A percentile compares a stretch with the other conserved stretches of the same genome.
Conservation (phyloP, 2,113 vertebrate species). For the Gadus chalcogrammus region DNA sequence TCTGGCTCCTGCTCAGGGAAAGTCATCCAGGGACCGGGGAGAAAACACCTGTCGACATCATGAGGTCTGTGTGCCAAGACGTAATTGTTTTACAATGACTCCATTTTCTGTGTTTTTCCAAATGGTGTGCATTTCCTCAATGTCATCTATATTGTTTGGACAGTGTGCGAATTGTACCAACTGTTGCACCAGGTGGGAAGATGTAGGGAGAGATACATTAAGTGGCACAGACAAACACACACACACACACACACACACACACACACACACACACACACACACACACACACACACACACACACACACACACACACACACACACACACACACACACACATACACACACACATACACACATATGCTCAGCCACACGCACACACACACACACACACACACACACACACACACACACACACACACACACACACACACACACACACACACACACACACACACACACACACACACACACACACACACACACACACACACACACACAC, state of each 20-base stretch:
- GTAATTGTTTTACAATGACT: too few species aligned
- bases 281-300: neutral
- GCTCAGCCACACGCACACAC: neutral
- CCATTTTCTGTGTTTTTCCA: too few species aligned
- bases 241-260: neutral
- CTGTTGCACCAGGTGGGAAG: too few species aligned
- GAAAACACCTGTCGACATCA: neutral
- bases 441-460: neutral
- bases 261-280: neutral
- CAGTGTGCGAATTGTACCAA: too few species aligned
- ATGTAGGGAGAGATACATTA: too few species aligned
- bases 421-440: neutral
- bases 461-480: neutral
- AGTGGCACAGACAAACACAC: conserved; percentile 5
- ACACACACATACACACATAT: neutral
- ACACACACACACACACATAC: neutral
- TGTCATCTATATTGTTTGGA: too few species aligned
- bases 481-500: neutral
- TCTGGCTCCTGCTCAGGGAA: conserved; percentile 24
- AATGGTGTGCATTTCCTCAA: too few species aligned
- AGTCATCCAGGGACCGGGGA: neutral
- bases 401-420: neutral
- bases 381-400: too few species aligned
- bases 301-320: neutral
- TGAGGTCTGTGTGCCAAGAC: too few species aligned